Percentiles rank a stretch among this genome's conserved stretches.
phyloP scores from a whole-genome alignment of 2,797 vertebrate species.

The Caiman crocodilus region DNA sequence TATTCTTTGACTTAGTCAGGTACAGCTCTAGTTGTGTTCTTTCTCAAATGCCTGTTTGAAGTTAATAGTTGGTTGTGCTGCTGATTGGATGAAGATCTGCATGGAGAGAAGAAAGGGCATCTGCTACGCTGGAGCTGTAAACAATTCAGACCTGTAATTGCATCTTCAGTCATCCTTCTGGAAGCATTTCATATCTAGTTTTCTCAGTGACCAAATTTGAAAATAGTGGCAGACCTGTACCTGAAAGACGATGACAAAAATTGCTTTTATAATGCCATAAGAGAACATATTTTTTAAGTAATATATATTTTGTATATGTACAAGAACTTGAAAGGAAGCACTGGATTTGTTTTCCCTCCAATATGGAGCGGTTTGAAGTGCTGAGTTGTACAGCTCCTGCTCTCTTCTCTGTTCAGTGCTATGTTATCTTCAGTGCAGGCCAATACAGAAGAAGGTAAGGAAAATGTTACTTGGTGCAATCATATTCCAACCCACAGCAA shows the following conservation, averaged over 20 bases:
- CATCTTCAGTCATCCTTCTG: background rate
- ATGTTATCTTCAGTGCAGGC: rapidly evolving
- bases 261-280: rapidly evolving
- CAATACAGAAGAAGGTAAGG: background rate
- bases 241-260: slow-evolving; percentile 29
- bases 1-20: rapidly evolving
- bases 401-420: background rate
- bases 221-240: rapidly evolving
- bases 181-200: slow-evolving; percentile 10
- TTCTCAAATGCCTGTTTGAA: background rate
- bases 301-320: rapidly evolving
- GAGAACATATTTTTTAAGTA: rapidly evolving
- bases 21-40: background rate
- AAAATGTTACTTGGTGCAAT: rapidly evolving
- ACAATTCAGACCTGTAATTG: rapidly evolving
- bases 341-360: background rate
- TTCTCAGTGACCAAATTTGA: background rate
- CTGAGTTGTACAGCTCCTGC: background rate
- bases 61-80: background rate
- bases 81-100: background rate
- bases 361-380: background rate
- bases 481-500: background rate
- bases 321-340: background rate
- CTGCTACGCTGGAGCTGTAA: rapidly evolving
- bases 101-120: rapidly evolving